phyloP scores from a whole-genome alignment of 2,888 invertebrate genomes.

The Drosophila nigricruria region DNA sequence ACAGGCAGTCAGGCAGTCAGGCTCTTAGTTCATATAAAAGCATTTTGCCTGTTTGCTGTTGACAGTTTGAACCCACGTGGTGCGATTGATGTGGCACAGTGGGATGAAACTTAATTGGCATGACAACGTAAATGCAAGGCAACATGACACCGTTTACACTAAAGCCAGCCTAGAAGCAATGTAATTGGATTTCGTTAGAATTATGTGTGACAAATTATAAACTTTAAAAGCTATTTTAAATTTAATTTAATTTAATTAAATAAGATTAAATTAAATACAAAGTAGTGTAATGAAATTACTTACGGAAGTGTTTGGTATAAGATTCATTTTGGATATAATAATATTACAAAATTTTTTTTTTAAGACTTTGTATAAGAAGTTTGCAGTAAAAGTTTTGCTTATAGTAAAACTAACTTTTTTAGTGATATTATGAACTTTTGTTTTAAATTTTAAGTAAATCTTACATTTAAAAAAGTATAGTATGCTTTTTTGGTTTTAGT shows the following conservation, averaged over 20 bases:
- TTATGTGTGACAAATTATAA: neutral
- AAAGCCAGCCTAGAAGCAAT: neutral
- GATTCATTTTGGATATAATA: neutral
- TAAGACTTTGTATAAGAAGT: too few species aligned
- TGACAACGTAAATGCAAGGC: conserved; percentile 7
- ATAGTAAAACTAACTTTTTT: too few species aligned
- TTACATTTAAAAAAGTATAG: too few species aligned
- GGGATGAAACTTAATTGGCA: conserved; percentile 28
- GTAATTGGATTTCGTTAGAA: neutral
- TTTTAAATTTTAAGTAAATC: too few species aligned
- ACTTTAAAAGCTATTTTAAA: neutral
- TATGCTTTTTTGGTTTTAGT: too few species aligned
- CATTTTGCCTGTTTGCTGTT: conserved; percentile 50
- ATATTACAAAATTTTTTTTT: too few species aligned
- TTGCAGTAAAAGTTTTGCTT: too few species aligned
- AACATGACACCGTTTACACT: conserved; percentile 1
- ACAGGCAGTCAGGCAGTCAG: neutral
- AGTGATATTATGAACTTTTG: too few species aligned
- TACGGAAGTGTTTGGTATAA: neutral
- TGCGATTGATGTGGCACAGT: conserved; percentile 55
- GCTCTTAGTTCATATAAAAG: conserved; percentile 52
- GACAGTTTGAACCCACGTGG: conserved; percentile 53
- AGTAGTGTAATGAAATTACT: neutral
- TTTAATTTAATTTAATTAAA: neutral
- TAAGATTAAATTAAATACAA: neutral